phyloP scores from a whole-genome alignment of 2,888 invertebrate species.

The Tricholauxania praeusta region DNA sequence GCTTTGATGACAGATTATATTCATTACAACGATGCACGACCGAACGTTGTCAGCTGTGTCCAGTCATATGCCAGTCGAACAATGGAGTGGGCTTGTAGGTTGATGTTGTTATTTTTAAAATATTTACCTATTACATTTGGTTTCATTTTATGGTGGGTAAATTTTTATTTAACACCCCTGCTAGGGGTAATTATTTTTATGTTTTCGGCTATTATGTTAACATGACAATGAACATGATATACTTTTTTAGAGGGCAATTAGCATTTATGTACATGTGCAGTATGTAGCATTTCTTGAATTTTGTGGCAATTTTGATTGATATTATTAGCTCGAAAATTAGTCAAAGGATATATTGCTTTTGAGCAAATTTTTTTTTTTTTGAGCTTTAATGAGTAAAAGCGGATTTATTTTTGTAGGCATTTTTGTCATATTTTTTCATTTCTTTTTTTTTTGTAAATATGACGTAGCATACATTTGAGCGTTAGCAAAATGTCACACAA shows the following conservation, averaged over 20 bases:
- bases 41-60: conserved; percentile 45
- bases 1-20: conserved; percentile 65
- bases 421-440: neutral
- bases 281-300: no score
- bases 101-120: neutral
- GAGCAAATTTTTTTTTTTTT: neutral
- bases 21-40: conserved; percentile 54
- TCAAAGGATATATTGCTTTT: neutral
- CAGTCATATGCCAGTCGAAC: neutral
- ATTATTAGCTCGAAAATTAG: conserved; percentile 1
- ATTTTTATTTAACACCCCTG: neutral
- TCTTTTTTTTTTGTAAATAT: no score
- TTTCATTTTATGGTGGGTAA: no score
- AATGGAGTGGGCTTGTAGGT: neutral
- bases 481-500: conserved; percentile 20
- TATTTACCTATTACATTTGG: no score
- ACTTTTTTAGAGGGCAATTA: conserved; percentile 35
- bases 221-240: conserved; percentile 53
- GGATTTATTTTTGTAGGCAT: conserved; percentile 1
- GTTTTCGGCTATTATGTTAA: conserved; percentile 53
- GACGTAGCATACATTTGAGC: no score
- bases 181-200: conserved; percentile 56
- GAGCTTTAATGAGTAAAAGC: neutral
- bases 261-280: no score
- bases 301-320: neutral